A percentile compares a stretch with the other conserved stretches of the same genome.
These are phyloP conservation scores for Macrostomum cliftonense DNA, from an alignment of 2,888 invertebrate genomes.

Conservation along the genomic window DNA sequence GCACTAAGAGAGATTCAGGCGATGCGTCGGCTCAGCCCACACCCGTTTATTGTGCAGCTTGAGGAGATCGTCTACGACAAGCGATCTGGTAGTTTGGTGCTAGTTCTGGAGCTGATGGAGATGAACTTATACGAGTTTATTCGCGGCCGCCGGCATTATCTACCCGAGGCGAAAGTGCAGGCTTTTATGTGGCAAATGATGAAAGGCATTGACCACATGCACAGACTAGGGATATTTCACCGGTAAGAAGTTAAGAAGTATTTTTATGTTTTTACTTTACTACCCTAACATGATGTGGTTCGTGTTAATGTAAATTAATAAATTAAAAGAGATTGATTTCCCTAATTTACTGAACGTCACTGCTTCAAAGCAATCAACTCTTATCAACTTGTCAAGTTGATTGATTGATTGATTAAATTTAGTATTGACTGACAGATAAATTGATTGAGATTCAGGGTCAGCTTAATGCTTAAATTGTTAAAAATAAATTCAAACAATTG, in stretches of 20 bases:
- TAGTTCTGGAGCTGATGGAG: slow-evolving; percentile 52
- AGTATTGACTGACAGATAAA: too few relatives aligned
- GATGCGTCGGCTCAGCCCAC: slow-evolving; percentile 44
- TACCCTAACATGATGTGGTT: too few relatives aligned
- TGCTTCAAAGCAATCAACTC: too few relatives aligned
- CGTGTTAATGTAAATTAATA: too few relatives aligned
- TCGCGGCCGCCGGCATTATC: slow-evolving; percentile 28
- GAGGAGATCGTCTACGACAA: slow-evolving; percentile 48
- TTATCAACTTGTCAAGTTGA: too few relatives aligned
- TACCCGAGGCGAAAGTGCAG: slow-evolving; percentile 44
- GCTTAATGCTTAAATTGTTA: too few relatives aligned
- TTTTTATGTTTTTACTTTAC: too few relatives aligned
- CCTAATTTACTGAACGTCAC: too few relatives aligned
- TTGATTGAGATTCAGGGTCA: too few relatives aligned
- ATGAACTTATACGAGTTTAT: slow-evolving; percentile 43
- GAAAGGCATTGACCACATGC: slow-evolving; percentile 47
- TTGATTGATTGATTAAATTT: too few relatives aligned
- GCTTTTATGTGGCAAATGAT: slow-evolving; percentile 46
- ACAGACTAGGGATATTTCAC: slow-evolving; percentile 40
- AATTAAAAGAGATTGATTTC: too few relatives aligned
- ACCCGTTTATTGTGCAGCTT: slow-evolving; percentile 48
- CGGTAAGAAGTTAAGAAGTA: background rate
- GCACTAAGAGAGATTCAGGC: slow-evolving; percentile 46
- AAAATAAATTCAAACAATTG: too few relatives aligned
- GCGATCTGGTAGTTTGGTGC: slow-evolving; percentile 43